phyloP scores from a whole-genome alignment of 2,113 vertebrate species.

The Symphodus melops region DNA sequence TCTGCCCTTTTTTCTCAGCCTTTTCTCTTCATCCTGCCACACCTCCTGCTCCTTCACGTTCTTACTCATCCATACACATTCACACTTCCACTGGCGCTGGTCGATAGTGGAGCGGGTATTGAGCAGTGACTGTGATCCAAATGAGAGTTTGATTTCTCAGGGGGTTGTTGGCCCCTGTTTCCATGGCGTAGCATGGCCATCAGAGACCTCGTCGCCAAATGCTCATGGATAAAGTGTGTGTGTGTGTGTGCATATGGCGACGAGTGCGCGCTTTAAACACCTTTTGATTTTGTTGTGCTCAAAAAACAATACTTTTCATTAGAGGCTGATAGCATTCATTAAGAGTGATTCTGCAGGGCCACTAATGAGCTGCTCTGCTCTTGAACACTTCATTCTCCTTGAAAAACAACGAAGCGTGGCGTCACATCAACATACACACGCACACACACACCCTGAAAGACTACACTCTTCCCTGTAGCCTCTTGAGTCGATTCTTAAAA shows the following conservation, averaged over 20 bases:
- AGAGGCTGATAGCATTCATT: conserved; percentile 66
- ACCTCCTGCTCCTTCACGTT: conserved; percentile 12
- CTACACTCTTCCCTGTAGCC: conserved; percentile 3
- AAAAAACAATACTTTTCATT: conserved; percentile 76
- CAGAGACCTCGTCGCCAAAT: conserved; percentile 57
- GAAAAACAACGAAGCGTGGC: conserved; percentile 38
- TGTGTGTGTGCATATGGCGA: conserved; percentile 12
- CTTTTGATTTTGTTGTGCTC: conserved; percentile 65
- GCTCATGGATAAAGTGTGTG: conserved; percentile 56
- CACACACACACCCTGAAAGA: conserved; percentile 9
- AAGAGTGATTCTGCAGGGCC: conserved; percentile 48
- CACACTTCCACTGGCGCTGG: conserved; percentile 15
- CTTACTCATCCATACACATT: conserved; percentile 6
- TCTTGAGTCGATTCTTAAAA: conserved; percentile 1
- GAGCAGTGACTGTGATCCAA: conserved; percentile 69
- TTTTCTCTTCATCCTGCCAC: conserved; percentile 28
- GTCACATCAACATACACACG: conserved; percentile 8
- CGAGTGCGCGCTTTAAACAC: conserved; percentile 51
- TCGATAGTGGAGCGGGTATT: conserved; percentile 66
- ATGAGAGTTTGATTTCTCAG: conserved; percentile 77
- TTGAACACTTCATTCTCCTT: conserved; percentile 47
- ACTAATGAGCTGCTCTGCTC: conserved; percentile 64
- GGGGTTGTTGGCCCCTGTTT: conserved; percentile 55
- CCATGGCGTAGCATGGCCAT: conserved; percentile 56
- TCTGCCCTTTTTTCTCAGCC: conserved; percentile 11